Conservation (phyloP, 2,888 invertebrate species). For the Thymelicus lineola region DNA sequence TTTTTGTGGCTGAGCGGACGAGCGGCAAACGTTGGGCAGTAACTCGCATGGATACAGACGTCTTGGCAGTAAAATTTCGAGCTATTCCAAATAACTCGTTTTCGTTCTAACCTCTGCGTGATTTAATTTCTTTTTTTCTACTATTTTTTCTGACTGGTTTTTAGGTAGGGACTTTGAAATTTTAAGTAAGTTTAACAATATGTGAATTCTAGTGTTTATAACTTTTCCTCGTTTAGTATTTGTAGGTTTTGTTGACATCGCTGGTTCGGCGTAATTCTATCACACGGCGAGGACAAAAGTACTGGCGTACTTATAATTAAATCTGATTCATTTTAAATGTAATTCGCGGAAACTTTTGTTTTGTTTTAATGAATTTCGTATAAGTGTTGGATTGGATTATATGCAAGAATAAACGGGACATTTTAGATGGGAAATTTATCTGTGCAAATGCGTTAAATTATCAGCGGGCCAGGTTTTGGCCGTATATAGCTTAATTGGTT, state of each 20-base stretch:
- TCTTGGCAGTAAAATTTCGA: slow-evolving; percentile 18
- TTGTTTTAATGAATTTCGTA: not conserved
- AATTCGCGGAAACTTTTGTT: slow-evolving; percentile 6
- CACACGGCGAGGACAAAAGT: too few species aligned
- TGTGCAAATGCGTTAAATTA: too few species aligned
- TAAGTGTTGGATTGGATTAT: too few species aligned
- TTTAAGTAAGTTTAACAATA: too few species aligned
- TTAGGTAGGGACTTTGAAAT: too few species aligned
- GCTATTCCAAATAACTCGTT: slow-evolving; percentile 19
- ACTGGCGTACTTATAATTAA: not conserved
- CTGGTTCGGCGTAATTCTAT: not conserved
- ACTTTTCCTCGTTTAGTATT: not conserved
- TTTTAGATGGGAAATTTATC: too few species aligned
- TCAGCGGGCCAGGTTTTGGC: too few species aligned
- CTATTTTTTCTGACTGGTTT: not conserved
- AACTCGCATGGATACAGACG: slow-evolving; percentile 14
- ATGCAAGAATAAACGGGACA: too few species aligned
- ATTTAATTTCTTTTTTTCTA: not conserved
- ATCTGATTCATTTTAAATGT: slow-evolving; percentile 3
- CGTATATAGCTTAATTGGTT: too few species aligned
- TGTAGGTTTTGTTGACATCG: slow-evolving; percentile 2
- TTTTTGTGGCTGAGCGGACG: slow-evolving; percentile 10
- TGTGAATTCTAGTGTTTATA: not conserved
- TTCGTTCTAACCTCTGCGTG: not conserved
- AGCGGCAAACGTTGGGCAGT: not conserved